Evolutionary conservation across 2,113 vertebrate species (phyloP).

Genomic region (Crotophaga sulcirostris): DNA sequence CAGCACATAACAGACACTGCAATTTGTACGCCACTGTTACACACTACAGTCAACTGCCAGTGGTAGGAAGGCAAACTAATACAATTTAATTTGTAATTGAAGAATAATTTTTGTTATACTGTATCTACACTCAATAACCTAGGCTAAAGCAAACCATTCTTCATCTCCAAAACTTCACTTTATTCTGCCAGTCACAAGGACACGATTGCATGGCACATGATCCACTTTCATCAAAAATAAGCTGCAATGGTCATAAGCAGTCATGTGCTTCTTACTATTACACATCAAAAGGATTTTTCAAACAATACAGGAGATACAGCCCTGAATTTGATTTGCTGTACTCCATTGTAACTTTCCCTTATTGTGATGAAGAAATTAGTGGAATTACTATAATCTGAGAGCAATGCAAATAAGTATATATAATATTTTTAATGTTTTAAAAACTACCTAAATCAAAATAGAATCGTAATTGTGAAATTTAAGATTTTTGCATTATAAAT

Average conservation of each 20-base stretch:
- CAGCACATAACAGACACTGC: neutral
- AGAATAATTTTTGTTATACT: neutral
- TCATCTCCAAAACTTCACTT: neutral
- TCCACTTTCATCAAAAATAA: neutral
- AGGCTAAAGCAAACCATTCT: neutral
- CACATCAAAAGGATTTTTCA: neutral
- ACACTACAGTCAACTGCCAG: neutral
- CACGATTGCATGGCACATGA: neutral
- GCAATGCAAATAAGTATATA: neutral
- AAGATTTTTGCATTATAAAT: neutral
- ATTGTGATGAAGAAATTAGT: neutral
- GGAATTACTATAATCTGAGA: neutral
- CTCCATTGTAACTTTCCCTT: neutral
- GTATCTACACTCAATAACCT: neutral
- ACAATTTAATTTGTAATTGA: neutral
- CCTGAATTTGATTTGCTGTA: neutral
- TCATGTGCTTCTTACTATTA: neutral
- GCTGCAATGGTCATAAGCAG: neutral
- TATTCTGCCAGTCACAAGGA: neutral
- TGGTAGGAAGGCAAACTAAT: neutral
- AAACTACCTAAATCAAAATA: neutral
- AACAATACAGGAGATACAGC: neutral
- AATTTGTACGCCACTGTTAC: neutral
- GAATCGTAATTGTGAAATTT: neutral
- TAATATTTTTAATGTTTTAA: neutral